A percentile compares a stretch with the other conserved stretches of the same genome.
Evolutionary conservation across 2,113 vertebrate species (phyloP).

Genomic region (Genyomyrus donnyi): DNA sequence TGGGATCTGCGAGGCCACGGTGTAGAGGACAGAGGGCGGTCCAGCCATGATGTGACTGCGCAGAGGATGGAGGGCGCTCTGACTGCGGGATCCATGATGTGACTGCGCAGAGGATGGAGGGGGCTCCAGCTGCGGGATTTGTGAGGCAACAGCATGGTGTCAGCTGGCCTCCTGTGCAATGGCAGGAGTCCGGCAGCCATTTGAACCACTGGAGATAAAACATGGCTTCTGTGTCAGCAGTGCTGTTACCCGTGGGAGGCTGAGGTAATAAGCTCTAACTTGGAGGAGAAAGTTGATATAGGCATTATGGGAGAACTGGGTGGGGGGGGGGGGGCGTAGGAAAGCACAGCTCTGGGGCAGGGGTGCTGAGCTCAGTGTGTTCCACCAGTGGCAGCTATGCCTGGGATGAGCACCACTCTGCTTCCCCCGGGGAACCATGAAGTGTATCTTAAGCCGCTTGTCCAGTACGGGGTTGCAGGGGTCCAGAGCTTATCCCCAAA

Average conservation of each 20-base stretch:
- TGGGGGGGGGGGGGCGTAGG: not conserved
- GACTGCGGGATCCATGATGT: not conserved
- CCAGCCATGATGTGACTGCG: too few relatives aligned
- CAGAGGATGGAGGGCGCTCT: too few relatives aligned
- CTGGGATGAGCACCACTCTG: not conserved
- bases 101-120: not conserved
- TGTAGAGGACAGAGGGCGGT: too few relatives aligned
- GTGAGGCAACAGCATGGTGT: too few relatives aligned
- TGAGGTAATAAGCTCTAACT: not conserved
- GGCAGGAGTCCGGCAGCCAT: not conserved
- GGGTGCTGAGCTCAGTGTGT: not conserved
- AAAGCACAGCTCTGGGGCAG: not conserved
- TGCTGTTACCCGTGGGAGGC: not conserved
- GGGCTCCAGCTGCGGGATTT: not conserved
- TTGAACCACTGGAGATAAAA: not conserved
- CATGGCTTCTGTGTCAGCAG: not conserved
- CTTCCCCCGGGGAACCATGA: not conserved
- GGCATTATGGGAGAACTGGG: not conserved
- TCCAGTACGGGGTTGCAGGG: not conserved
- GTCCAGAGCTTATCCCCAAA: not conserved
- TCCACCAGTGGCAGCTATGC: not conserved
- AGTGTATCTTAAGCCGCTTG: not conserved
- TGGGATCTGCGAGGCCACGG: too few relatives aligned
- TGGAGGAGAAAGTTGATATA: not conserved
- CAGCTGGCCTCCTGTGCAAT: too few relatives aligned